Percentiles rank a stretch among this genome's conserved stretches.
phyloP scores from a whole-genome alignment of 2,888 invertebrate genomes.

The Leptopilina drosophilae region DNA sequence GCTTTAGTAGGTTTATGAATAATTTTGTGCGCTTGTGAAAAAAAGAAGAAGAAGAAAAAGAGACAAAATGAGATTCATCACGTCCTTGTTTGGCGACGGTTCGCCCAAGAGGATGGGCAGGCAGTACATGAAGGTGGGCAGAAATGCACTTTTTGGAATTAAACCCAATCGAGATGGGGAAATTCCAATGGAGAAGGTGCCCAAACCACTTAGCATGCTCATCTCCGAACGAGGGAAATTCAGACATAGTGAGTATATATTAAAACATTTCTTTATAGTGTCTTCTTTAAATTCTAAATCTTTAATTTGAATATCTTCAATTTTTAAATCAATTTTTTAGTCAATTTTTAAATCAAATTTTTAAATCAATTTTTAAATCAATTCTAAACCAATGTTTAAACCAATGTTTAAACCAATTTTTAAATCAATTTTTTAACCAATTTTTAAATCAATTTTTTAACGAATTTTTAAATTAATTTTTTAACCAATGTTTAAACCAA shows the following conservation, averaged over 20 bases:
- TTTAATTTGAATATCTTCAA: too few relatives aligned
- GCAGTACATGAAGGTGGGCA: conserved; percentile 87
- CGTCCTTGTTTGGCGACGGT: conserved; percentile 71
- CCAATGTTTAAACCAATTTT: too few relatives aligned
- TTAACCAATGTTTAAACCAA: too few relatives aligned
- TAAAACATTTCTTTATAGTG: neutral
- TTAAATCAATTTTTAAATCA: too few relatives aligned
- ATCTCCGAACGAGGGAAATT: conserved; percentile 88
- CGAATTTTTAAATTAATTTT: too few relatives aligned
- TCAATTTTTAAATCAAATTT: too few relatives aligned
- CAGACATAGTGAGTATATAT: conserved; percentile 85
- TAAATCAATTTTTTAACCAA: too few relatives aligned
- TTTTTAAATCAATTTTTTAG: too few relatives aligned
- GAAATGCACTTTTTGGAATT: conserved; percentile 85
- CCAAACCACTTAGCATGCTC: conserved; percentile 86
- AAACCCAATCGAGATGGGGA: conserved; percentile 75
- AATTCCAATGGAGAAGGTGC: conserved; percentile 74
- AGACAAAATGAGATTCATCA: conserved; percentile 74
- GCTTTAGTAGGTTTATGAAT: conserved; percentile 39
- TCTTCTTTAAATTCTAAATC: too few relatives aligned
- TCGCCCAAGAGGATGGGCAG: conserved; percentile 83
- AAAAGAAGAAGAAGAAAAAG: conserved; percentile 18
- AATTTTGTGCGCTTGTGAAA: conserved; percentile 23
- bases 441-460: too few relatives aligned
- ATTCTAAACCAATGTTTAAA: too few relatives aligned